These are phyloP conservation scores for Carassius auratus DNA, from an alignment of 2,113 vertebrate genomes.

Conservation along the genomic window DNA sequence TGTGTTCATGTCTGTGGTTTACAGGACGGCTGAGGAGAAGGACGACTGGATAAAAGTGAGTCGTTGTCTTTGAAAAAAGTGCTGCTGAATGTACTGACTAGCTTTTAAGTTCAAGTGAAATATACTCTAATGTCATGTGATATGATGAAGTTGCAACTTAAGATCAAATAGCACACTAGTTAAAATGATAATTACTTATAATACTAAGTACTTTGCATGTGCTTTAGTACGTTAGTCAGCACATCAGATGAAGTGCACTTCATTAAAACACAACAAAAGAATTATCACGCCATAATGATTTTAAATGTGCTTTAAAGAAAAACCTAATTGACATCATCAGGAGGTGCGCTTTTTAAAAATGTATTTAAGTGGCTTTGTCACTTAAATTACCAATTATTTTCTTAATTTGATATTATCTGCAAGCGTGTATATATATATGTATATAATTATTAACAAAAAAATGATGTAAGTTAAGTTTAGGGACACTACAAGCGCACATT, in stretches of 20 bases:
- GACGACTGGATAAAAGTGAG: conserved; percentile 93
- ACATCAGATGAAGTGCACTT: background rate
- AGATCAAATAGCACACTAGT: background rate
- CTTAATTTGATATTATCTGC: too few relatives aligned
- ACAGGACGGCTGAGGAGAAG: conserved; percentile 93
- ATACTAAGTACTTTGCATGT: background rate
- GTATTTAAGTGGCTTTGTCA: too few relatives aligned
- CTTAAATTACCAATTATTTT: too few relatives aligned
- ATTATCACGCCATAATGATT: background rate
- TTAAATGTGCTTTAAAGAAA: background rate
- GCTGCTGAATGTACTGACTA: background rate
- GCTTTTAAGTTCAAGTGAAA: background rate
- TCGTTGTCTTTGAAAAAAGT: background rate
- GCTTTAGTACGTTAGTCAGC: background rate
- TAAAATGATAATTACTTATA: background rate
- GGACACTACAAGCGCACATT: too few relatives aligned
- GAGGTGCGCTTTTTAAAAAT: too few relatives aligned
- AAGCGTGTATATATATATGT: too few relatives aligned
- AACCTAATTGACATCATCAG: background rate
- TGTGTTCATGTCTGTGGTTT: conserved; percentile 59
- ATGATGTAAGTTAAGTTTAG: too few relatives aligned
- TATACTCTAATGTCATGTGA: background rate
- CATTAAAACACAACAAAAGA: background rate
- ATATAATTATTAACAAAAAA: too few relatives aligned
- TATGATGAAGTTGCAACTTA: background rate